Evolutionary conservation across 2,888 invertebrate genomes (phyloP).

Genomic region (Drosophila kanekoi): DNA sequence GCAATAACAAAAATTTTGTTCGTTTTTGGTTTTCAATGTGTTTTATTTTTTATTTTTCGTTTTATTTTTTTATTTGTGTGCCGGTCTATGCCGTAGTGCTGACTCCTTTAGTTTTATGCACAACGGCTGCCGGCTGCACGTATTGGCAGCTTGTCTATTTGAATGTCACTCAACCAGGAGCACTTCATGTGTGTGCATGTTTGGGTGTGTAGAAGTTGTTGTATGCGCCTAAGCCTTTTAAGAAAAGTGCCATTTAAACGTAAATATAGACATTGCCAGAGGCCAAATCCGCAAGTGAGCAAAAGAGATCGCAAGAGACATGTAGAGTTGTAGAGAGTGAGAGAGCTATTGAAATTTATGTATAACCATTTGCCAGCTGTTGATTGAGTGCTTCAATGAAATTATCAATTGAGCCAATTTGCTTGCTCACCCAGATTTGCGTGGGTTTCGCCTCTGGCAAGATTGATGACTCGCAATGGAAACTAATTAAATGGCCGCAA

Average conservation of each 20-base stretch:
- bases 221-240: constrained; percentile 68
- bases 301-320: not conserved
- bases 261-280: constrained; percentile 74
- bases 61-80: not conserved
- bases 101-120: constrained; percentile 79
- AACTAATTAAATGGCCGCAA: constrained; percentile 61
- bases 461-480: constrained; percentile 33
- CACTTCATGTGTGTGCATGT: constrained; percentile 16
- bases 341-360: constrained; percentile 64
- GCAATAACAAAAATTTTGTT: constrained; percentile 76
- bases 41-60: constrained; percentile 11
- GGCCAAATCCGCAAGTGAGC: constrained; percentile 27
- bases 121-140: constrained; percentile 73
- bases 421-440: constrained; percentile 43
- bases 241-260: constrained; percentile 80
- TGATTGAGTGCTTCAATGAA: constrained; percentile 77
- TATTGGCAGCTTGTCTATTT: constrained; percentile 78
- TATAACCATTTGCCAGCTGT: constrained; percentile 70
- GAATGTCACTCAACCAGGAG: constrained; percentile 69
- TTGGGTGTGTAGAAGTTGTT: constrained; percentile 32
- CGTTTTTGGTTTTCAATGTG: constrained; percentile 67
- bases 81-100: constrained; percentile 49
- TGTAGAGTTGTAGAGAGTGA: constrained; percentile 7
- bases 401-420: constrained; percentile 75
- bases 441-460: constrained; percentile 20